Evolutionary conservation across 2,888 invertebrate species (phyloP).

Genomic region (Phengaris alcon): DNA sequence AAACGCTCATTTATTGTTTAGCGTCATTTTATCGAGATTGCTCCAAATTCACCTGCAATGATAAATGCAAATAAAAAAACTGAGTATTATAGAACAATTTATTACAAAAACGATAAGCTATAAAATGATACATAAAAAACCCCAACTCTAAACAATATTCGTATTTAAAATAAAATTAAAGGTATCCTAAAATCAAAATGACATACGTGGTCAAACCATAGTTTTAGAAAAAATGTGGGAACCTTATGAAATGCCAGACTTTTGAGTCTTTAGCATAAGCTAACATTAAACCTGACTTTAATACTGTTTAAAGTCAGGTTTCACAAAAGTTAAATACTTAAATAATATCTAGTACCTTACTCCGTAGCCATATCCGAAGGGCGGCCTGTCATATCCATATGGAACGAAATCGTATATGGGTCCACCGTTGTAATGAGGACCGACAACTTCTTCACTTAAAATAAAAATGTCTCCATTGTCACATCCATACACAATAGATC

Average conservation of each 20-base stretch:
- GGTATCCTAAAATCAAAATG: too few species aligned
- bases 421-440: background rate
- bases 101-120: background rate
- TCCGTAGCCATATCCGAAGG: background rate
- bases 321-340: background rate
- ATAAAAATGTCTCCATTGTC: conserved; percentile 33
- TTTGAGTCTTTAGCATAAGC: too few species aligned
- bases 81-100: background rate
- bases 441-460: background rate
- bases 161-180: too few species aligned
- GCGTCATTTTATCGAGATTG: background rate
- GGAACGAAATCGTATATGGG: background rate
- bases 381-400: background rate
- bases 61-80: background rate
- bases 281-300: too few species aligned
- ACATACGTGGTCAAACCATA: too few species aligned
- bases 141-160: background rate
- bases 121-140: background rate
- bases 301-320: background rate
- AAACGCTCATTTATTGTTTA: background rate
- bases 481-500: conserved; percentile 33
- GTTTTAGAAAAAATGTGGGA: too few species aligned
- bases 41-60: background rate
- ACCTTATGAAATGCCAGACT: too few species aligned
- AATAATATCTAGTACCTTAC: conserved; percentile 4